Percentiles rank a stretch among this genome's conserved stretches.
phyloP scores from a whole-genome alignment of 2,797 vertebrate species.

The Vultur gryphus region DNA sequence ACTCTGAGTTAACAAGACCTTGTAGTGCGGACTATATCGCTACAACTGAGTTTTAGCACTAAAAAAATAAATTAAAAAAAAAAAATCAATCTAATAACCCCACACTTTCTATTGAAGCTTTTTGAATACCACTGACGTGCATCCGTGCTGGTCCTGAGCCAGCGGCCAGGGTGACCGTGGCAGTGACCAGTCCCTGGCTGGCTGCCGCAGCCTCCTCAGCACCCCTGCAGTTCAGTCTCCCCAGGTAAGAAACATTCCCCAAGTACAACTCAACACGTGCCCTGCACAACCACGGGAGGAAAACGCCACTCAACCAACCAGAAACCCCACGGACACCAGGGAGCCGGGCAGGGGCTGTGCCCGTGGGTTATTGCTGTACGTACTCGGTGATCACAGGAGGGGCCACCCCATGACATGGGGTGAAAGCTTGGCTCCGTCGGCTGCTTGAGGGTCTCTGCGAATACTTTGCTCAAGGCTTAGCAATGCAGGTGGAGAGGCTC shows the following conservation, averaged over 20 bases:
- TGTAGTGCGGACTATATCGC: accelerated
- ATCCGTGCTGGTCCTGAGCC: neutral
- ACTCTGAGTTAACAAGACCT: neutral
- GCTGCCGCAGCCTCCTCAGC: neutral
- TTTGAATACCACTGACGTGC: accelerated
- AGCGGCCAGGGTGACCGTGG: neutral
- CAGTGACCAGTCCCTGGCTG: neutral
- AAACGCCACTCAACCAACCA: neutral
- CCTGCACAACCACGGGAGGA: neutral
- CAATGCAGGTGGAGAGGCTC: neutral
- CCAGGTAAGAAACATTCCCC: neutral
- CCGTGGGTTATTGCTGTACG: neutral
- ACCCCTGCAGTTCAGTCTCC: neutral
- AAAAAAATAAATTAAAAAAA: neutral
- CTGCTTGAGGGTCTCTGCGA: neutral
- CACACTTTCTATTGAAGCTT: neutral
- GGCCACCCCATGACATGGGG: neutral
- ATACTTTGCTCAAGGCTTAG: neutral
- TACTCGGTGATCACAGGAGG: neutral
- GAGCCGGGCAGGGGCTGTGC: neutral
- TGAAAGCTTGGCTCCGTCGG: accelerated
- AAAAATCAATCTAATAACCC: neutral
- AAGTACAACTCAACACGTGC: neutral
- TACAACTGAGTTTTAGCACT: neutral
- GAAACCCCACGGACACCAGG: neutral